Conservation (phyloP, 1,140 invertebrate genomes). For the Drosophila willistoni region DNA sequence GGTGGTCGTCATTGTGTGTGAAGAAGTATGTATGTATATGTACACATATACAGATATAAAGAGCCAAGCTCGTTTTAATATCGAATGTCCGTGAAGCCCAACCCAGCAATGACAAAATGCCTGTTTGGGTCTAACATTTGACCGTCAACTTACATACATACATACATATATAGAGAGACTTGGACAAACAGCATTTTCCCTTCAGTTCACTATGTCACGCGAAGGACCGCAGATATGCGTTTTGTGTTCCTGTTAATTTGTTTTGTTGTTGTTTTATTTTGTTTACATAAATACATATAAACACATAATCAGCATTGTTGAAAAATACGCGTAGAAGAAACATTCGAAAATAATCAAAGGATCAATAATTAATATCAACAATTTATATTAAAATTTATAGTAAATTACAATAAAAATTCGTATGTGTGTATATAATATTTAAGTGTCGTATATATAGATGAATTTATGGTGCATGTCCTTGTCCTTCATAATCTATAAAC, state of each 20-base stretch:
- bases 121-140: constrained; percentile 9
- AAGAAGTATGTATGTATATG: too few relatives aligned
- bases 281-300: constrained; percentile 7
- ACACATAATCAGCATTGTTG: background rate
- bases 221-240: constrained; percentile 4
- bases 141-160: background rate
- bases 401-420: too few relatives aligned
- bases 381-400: background rate
- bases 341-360: background rate
- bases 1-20: constrained; percentile 2
- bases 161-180: background rate
- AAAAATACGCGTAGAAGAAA: background rate
- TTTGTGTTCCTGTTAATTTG: background rate
- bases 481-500: too few relatives aligned
- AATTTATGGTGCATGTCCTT: too few relatives aligned
- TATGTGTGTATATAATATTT: background rate
- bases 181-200: background rate
- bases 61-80: constrained; percentile 4
- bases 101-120: constrained; percentile 17
- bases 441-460: too few relatives aligned
- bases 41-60: background rate
- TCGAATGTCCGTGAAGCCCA: constrained; percentile 14
- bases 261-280: background rate
- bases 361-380: constrained; percentile 1
- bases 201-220: constrained; percentile 11